Evolutionary conservation across 2,113 vertebrate genomes (phyloP).

Genomic region (Zingel zingel): DNA sequence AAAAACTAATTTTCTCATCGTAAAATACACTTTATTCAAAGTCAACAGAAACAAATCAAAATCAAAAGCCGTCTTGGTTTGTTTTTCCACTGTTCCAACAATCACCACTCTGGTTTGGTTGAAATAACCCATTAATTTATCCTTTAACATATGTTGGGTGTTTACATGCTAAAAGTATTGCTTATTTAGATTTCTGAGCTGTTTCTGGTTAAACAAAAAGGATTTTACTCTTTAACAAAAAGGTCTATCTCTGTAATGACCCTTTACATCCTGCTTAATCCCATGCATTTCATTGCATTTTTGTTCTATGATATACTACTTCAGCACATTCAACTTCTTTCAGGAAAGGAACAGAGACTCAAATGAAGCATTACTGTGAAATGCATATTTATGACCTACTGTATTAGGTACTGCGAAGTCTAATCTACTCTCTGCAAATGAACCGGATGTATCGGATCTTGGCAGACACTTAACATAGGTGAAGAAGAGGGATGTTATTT

Average conservation of each 20-base stretch:
- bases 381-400: slow-evolving; percentile 21
- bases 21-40: no score
- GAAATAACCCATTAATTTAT: no score
- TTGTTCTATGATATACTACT: slow-evolving; percentile 6
- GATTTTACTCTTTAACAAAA: neutral
- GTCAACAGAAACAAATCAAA: no score
- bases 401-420: slow-evolving; percentile 13
- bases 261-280: slow-evolving; percentile 17
- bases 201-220: no score
- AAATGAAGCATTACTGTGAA: slow-evolving; percentile 7
- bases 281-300: neutral
- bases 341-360: neutral
- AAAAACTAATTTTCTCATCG: no score
- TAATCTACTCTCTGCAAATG: slow-evolving; percentile 11
- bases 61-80: no score
- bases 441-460: neutral
- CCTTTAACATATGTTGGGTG: no score
- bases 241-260: no score
- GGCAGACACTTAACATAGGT: slow-evolving; percentile 1
- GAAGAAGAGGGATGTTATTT: slow-evolving; percentile 15
- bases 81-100: slow-evolving; percentile 21
- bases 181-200: no score
- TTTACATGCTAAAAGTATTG: no score
- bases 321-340: slow-evolving; percentile 6
- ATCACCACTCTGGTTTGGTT: no score